Conservation (phyloP, 1,140 invertebrate species). For the Metaphire vulgaris region DNA sequence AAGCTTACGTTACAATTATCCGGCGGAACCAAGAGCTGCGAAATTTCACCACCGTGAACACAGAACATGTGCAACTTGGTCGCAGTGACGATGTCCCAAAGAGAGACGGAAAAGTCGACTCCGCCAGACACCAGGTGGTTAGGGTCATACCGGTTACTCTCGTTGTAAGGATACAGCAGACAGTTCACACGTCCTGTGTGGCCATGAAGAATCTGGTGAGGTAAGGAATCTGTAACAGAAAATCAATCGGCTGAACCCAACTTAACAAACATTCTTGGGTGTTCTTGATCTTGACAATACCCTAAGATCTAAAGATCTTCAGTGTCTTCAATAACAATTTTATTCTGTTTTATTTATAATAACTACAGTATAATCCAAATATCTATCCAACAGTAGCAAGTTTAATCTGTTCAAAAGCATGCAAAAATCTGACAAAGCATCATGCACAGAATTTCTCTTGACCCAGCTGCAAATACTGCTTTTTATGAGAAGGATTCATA, state of each 20-base stretch:
- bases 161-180: conserved; percentile 86
- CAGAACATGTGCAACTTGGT: conserved; percentile 87
- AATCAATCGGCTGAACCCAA: conserved; percentile 27
- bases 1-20: conserved; percentile 64
- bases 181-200: conserved; percentile 92
- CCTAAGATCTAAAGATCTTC: too few relatives aligned
- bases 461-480: too few relatives aligned
- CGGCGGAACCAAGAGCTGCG: conserved; percentile 83
- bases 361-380: too few relatives aligned
- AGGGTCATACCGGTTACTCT: conserved; percentile 85
- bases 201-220: conserved; percentile 78
- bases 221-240: conserved; percentile 69
- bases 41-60: conserved; percentile 79
- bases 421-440: too few relatives aligned
- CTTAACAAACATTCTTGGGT: too few relatives aligned
- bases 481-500: too few relatives aligned
- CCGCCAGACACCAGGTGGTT: conserved; percentile 78
- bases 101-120: conserved; percentile 91
- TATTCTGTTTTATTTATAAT: too few relatives aligned
- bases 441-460: too few relatives aligned
- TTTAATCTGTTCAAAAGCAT: too few relatives aligned
- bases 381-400: too few relatives aligned
- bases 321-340: too few relatives aligned
- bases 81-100: conserved; percentile 93
- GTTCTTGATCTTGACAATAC: too few relatives aligned